A percentile compares a stretch with the other conserved stretches of the same genome.
Evolutionary conservation across 2,797 vertebrate species (phyloP).

Genomic region (Squalus acanthias): DNA sequence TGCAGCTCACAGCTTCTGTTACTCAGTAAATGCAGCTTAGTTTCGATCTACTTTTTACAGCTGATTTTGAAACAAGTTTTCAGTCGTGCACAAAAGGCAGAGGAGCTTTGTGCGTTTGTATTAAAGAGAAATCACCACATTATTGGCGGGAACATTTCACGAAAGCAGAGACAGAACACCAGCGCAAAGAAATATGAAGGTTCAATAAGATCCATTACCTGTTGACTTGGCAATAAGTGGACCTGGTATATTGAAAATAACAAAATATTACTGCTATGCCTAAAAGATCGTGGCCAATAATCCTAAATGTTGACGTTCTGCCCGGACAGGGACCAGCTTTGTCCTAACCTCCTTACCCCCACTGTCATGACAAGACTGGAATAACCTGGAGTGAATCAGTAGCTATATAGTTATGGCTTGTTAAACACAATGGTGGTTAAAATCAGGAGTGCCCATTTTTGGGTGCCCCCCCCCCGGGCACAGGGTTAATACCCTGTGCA

Average conservation of each 20-base stretch:
- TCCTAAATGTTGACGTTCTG: neutral
- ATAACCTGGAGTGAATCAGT: no score
- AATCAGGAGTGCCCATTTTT: neutral
- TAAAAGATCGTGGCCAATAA: neutral
- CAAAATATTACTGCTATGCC: neutral
- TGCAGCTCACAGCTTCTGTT: neutral
- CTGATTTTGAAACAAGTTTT: neutral
- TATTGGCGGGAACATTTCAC: neutral
- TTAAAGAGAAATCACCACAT: neutral
- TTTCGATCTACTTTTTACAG: neutral
- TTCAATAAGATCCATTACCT: constrained; percentile 16
- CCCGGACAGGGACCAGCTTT: neutral
- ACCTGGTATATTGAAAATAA: constrained; percentile 22
- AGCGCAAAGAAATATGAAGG: neutral
- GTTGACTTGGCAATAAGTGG: constrained; percentile 20
- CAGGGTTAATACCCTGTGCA: neutral
- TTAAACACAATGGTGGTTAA: neutral
- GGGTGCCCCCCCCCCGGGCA: neutral
- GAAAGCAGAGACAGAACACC: neutral
- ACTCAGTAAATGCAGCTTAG: neutral
- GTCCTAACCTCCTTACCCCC: neutral
- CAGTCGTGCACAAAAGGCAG: neutral
- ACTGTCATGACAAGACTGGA: neutral
- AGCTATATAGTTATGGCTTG: neutral
- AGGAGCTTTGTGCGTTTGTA: neutral